Base-by-base conservation (phyloP, 1,140 invertebrate species). In the Drosophila prosaltans region DNA sequence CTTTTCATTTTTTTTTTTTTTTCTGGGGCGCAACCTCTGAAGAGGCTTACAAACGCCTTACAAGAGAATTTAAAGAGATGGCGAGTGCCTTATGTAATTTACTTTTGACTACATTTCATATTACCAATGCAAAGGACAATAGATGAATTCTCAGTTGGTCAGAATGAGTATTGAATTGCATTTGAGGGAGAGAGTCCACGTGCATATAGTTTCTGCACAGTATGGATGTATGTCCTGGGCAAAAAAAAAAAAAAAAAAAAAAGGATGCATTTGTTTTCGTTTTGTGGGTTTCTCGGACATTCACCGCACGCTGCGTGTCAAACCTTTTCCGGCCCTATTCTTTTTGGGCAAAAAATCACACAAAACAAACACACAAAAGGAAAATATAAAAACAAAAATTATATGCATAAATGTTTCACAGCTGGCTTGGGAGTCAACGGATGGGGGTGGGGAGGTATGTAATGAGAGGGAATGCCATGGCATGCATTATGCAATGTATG, bases 21-120 rank as follows among this genome's bases (percentile, higher is more conserved):
- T 65, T 28, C 3, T 30, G 28, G 82, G 79, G 82, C 79, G 82
- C 83, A 86, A 82, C 83, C 79, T 86, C 83, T 86, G 82, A 88
- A 86, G 83, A 88, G 82, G 76, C 79, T 88, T 86, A 86, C 75
- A 74, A 82, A 88, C 82, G 82, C 83, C 82, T 78, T 63, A 68
- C 70, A 80, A 74, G 7, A 45, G 58, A 64, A 55, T 74, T 66
- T 36, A 65, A 62, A 69, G 65, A 77, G 16, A 74, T 69, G 62
- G 30, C 69, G 60, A 59, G 68, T 80, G 72, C 80, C 82, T 86
- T 86, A 86, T 88, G 83, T 78, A 86, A 86, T 88, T 86, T 88
- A 69, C 82, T 72, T 54, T 71, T 71, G 71, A 86, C 83, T 85
- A 82, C 72, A 69, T 77, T 83, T 86, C 80, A 77, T 76, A 77